A percentile compares a stretch with the other conserved stretches of the same genome.
Conservation (phyloP, 2,113 vertebrate species). For the Menidia beryllina region DNA sequence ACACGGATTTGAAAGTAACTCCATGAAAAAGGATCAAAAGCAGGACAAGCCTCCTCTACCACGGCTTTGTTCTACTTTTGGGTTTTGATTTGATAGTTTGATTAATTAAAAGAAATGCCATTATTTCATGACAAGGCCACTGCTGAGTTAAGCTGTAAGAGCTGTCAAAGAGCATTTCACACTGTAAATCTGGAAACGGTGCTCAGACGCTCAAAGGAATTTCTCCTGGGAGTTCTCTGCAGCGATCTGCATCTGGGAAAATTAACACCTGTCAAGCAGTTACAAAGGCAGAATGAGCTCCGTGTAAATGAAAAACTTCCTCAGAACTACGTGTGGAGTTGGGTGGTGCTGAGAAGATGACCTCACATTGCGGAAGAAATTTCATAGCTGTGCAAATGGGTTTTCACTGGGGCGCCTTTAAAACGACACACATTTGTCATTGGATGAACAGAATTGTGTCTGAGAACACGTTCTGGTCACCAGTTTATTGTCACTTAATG, state of each 20-base stretch:
- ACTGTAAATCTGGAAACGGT: background rate
- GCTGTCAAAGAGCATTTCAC: slow-evolving; percentile 10
- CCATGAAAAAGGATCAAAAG: background rate
- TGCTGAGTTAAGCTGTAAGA: slow-evolving; percentile 3
- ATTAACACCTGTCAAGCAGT: slow-evolving; percentile 37
- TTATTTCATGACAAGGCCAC: slow-evolving; percentile 18
- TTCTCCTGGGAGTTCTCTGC: slow-evolving; percentile 2
- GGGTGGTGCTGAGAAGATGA: background rate
- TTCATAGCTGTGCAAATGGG: background rate
- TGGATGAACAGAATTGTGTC: slow-evolving; percentile 1
- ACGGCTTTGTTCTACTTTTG: slow-evolving; percentile 1
- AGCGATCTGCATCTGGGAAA: slow-evolving; percentile 11
- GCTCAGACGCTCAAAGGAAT: too few relatives aligned
- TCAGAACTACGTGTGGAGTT: background rate
- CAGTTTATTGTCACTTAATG: background rate
- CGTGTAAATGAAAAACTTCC: slow-evolving; percentile 22
- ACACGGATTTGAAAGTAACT: background rate
- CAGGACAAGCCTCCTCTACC: background rate
- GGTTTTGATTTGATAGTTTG: background rate
- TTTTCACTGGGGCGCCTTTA: slow-evolving; percentile 17
- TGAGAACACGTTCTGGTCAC: background rate
- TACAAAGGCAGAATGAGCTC: background rate
- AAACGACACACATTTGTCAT: background rate
- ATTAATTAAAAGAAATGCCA: slow-evolving; percentile 10
- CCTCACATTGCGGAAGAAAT: background rate